Conservation (phyloP, 2,888 invertebrate species). For the Drosophila colorata region DNA sequence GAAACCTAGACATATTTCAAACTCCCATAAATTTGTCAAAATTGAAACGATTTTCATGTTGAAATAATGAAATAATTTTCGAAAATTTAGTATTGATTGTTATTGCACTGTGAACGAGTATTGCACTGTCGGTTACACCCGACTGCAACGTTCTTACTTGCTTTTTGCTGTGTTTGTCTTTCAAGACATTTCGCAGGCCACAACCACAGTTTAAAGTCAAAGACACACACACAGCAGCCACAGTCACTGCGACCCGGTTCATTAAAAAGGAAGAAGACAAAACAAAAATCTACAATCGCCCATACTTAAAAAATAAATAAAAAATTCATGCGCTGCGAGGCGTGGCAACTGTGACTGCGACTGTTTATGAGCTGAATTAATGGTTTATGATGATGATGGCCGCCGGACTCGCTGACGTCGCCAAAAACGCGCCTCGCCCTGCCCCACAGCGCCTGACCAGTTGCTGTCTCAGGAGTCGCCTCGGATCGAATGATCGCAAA, state of each 20-base stretch:
- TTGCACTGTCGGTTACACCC: too few relatives aligned
- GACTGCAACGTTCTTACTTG: too few relatives aligned
- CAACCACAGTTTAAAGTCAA: conserved; percentile 18
- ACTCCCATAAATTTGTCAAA: too few relatives aligned
- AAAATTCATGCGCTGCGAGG: conserved; percentile 34
- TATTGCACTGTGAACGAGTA: too few relatives aligned
- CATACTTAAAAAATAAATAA: neutral
- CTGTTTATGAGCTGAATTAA: conserved; percentile 72
- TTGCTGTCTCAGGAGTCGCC: conserved; percentile 18
- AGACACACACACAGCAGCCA: conserved; percentile 5
- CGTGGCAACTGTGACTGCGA: conserved; percentile 48
- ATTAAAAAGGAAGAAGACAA: conserved; percentile 18
- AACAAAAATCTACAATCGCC: too few relatives aligned
- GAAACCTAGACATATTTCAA: too few relatives aligned
- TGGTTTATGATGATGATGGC: conserved; percentile 71
- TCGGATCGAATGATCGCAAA: conserved; percentile 18
- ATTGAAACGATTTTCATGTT: too few relatives aligned
- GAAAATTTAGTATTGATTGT: too few relatives aligned
- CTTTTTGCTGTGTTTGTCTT: neutral
- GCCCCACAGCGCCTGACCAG: conserved; percentile 5
- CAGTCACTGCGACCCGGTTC: conserved; percentile 3
- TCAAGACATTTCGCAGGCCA: conserved; percentile 8
- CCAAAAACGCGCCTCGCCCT: conserved; percentile 16
- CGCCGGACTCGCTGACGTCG: conserved; percentile 41
- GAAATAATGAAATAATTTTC: too few relatives aligned